Evolutionary conservation across 1,140 invertebrate species (phyloP), one percentile per base, ranked within the genome.

Genomic region (Solenopsis fugax): DNA sequence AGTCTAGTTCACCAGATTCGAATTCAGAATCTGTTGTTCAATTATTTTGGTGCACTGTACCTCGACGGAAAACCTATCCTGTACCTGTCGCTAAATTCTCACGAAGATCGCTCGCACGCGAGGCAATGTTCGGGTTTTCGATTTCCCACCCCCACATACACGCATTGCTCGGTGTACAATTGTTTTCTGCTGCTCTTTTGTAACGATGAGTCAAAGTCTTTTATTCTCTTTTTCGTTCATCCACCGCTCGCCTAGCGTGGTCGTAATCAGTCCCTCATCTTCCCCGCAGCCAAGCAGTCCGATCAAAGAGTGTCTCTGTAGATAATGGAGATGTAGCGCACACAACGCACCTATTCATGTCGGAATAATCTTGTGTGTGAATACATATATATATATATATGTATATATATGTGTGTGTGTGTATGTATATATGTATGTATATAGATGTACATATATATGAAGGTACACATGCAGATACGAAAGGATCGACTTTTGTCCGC

Each of bases 221-320:
- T 65, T 29, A 24, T 58, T 62, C 24, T 41, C 48, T 56, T 87
- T 85, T 41, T 37, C 24, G 24, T 45, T 37, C 54, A 88, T 64
- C 41, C 84, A 56, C 18, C 41, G 24, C 24, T 34, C 60, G 29
- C 58, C 64, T n/a, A 21, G 52, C 45, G 41, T n/a, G 50, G 12
- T 52, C 58, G 81, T 90, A 90, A 90, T 90, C 89, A 90, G 76
- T 86, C 81, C 62, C 85, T 86, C 89, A 73, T 90, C 88, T 81
- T 77, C 69, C 75, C n/a, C 71, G 64, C 56, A 88, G 58, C 50
- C 85, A 87, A 87, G 60, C 72, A 60, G 81, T 13, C 64, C 82
- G 86, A 90, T 90, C 89, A 90, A 90, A 90, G 89, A 81, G 52
- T 56, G 16, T 69, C 56, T 65, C 65, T 41, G 13, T 29, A 29